Evolutionary conservation across 2,113 vertebrate species (phyloP).

Genomic region (Ondatra zibethicus): DNA sequence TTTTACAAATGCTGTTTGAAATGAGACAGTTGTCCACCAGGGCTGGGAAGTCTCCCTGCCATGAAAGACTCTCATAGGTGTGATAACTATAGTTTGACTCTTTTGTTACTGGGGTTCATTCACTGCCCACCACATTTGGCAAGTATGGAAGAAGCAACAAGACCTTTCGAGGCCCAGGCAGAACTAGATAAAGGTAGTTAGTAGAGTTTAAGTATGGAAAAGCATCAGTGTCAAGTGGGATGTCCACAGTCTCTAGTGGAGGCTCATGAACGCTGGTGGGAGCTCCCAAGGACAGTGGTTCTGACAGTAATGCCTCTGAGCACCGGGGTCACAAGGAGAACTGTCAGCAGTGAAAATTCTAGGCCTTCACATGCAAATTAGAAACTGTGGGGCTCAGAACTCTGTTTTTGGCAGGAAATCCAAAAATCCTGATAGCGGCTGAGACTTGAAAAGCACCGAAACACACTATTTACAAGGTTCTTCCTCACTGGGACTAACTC

Average conservation of each 20-base stretch:
- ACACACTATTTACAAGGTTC: background rate
- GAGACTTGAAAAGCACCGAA: background rate
- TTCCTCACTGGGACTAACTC: background rate
- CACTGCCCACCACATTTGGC: background rate
- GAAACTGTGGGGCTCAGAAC: background rate
- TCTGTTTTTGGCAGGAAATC: background rate
- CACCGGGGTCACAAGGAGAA: background rate
- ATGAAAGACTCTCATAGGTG: background rate
- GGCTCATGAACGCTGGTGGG: background rate
- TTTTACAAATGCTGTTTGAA: slow-evolving; percentile 43
- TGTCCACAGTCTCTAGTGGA: background rate
- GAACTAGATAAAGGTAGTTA: background rate
- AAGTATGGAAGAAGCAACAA: background rate
- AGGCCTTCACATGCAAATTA: background rate
- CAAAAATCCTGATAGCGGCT: background rate
- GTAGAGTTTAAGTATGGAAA: background rate
- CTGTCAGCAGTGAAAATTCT: background rate
- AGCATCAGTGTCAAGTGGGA: background rate
- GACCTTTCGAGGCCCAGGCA: background rate
- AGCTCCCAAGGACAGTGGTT: background rate
- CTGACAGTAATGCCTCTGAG: background rate
- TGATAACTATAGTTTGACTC: background rate
- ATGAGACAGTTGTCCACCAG: background rate
- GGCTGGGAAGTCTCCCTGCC: background rate
- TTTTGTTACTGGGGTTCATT: background rate